These are phyloP conservation scores for Stomatorhinus walkeri DNA, from an alignment of 2,797 vertebrate genomes.

Conservation along the genomic window DNA sequence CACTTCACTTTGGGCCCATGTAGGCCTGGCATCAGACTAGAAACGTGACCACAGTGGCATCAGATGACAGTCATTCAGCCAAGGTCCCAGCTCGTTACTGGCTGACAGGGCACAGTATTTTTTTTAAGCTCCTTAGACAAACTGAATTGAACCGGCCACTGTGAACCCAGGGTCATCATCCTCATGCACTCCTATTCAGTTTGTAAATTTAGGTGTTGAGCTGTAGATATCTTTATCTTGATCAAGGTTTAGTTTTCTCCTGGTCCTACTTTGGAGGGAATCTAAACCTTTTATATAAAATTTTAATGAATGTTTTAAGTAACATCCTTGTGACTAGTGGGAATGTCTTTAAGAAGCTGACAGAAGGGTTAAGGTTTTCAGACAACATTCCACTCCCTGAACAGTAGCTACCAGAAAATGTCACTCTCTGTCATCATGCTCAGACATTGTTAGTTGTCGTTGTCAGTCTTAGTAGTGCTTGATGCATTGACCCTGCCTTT, in stretches of 20 bases:
- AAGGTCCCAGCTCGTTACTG: conserved; percentile 34
- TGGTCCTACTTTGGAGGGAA: not conserved
- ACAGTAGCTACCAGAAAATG: not conserved
- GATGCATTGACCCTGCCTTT: not conserved
- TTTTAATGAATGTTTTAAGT: not conserved
- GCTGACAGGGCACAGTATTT: conserved; percentile 31
- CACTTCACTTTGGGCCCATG: conserved; percentile 17
- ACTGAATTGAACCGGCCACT: conserved; percentile 21
- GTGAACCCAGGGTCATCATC: not conserved
- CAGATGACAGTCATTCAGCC: conserved; percentile 41
- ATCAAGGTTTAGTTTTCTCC: not conserved
- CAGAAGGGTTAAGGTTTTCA: not conserved
- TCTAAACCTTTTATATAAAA: not conserved
- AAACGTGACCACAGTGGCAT: conserved; percentile 47
- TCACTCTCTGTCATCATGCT: not conserved
- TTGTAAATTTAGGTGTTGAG: not conserved
- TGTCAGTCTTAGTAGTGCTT: not conserved
- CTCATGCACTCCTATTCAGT: not conserved
- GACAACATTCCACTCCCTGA: not conserved
- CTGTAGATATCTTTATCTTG: not conserved
- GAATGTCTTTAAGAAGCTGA: not conserved
- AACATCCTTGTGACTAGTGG: not conserved
- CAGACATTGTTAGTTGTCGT: not conserved
- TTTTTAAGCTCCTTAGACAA: conserved; percentile 26
- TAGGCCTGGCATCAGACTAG: conserved; percentile 19